Percentiles rank a stretch among this genome's conserved stretches.
These are phyloP conservation scores for Heteromurus nitidus DNA, from an alignment of 2,888 invertebrate species.

Conservation along the genomic window DNA sequence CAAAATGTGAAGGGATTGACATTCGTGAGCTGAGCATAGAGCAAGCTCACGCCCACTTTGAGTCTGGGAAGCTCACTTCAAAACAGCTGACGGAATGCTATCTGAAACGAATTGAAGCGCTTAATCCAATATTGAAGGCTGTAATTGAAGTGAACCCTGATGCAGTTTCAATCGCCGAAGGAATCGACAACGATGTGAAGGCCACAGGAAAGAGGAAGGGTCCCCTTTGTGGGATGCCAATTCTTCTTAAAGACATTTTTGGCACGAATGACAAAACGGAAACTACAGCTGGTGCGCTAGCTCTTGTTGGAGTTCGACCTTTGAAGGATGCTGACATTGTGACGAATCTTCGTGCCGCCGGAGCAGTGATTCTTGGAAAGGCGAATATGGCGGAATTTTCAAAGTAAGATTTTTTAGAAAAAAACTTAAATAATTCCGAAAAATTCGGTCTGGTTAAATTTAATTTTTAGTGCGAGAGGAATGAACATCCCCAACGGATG, in stretches of 20 bases:
- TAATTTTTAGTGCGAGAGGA: conserved; percentile 43
- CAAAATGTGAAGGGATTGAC: conserved; percentile 52
- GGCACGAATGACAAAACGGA: conserved; percentile 59
- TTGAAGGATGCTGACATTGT: conserved; percentile 58
- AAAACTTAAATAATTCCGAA: background rate
- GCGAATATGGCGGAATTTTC: conserved; percentile 61
- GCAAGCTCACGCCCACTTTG: conserved; percentile 51
- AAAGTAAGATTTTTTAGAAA: conserved; percentile 34
- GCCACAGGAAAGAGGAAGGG: background rate
- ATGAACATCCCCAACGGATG: conserved; percentile 64
- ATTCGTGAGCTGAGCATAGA: conserved; percentile 66
- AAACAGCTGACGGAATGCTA: conserved; percentile 60
- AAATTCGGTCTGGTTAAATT: background rate
- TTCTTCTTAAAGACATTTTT: conserved; percentile 65
- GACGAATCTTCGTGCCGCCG: conserved; percentile 49
- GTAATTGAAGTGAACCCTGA: conserved; percentile 64
- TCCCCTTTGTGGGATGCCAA: conserved; percentile 63
- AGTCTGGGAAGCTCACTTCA: conserved; percentile 38
- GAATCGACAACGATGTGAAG: conserved; percentile 47
- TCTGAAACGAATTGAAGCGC: conserved; percentile 44
- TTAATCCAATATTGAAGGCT: conserved; percentile 58
- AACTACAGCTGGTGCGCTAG: conserved; percentile 63
- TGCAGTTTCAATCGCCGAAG: conserved; percentile 44
- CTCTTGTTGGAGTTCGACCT: conserved; percentile 54
- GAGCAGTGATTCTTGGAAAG: conserved; percentile 67